Evolutionary conservation across 1,140 invertebrate genomes (phyloP), one percentile per base, ranked within the genome.

Genomic region (Venturia canescens): DNA sequence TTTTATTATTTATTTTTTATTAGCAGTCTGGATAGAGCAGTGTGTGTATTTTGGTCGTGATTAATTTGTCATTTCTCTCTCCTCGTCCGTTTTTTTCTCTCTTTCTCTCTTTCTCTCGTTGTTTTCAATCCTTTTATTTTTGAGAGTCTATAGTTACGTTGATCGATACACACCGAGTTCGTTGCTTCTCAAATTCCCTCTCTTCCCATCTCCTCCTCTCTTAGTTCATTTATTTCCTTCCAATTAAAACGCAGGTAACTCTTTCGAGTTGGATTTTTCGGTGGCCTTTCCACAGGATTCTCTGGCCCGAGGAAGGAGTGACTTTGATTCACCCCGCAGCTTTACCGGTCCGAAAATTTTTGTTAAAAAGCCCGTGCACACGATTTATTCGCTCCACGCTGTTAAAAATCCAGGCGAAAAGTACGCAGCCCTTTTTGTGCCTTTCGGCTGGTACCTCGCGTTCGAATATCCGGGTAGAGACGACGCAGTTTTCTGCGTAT

Each of bases 1-100:
- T 53, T 53, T 53, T 53, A n/a, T 53, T 53, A n/a, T n/a, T n/a
- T 53, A 18, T 31, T 69, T 69, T 69, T 69, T 69, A 69, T 69
- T 69, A 69, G 67, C 67, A 69, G 67, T 69, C 67, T 31, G 29
- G 67, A 31, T 69, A 29, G 67, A 34, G 67, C 67, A 69, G 67
- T 69, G 26, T 69, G 67, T 34, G 5, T 44, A 11, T 66, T 66
- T 69, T 69, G 67, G 67, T 69, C 67, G 67, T 69, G 67, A 69
- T 69, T 69, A 69, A 69, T 69, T 69, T 69, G 23, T 29, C 29
- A 27, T 67, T 67, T 67, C 29, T 67, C 13, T 13, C n/a, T n/a
- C n/a, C n/a, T n/a, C n/a, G n/a, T n/a, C n/a, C n/a, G n/a, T n/a
- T n/a, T n/a, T n/a, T n/a, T n/a, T n/a, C n/a, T n/a, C n/a, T n/a